Evolutionary conservation across 1,140 invertebrate species (phyloP), one percentile per base, ranked within the genome.

Genomic region (Drosophila littoralis): DNA sequence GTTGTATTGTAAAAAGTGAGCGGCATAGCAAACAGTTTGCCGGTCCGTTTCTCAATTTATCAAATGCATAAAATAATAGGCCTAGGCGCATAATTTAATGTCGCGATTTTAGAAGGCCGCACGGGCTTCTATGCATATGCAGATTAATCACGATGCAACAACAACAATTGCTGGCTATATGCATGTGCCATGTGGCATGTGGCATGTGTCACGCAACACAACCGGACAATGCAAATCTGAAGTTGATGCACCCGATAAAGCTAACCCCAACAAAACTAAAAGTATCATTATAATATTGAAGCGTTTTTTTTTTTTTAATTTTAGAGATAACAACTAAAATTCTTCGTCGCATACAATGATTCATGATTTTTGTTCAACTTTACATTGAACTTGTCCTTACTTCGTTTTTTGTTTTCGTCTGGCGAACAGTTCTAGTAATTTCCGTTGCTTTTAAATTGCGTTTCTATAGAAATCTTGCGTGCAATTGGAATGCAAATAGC

Each of bases 61-160:
- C 84, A 89, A 88, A 72, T 79, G 84, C 84, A 90, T 89, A 78
- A 90, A 89, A 89, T 89, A 89, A 89, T 89, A 89, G 84, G 84
- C 84, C 84, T 89, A 89, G 80, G 64, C 65, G 84, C 84, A 88
- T 88, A 88, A 88, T 84, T 88, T 88, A 88, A 84, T 89, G 85
- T 89, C 67, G 74, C 84, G 52, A 73, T 46, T 63, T 76, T 69
- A 72, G 69, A 89, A 89, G 84, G 84, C 84, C 73, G 55, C 17
- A n/a, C 43, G 22, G 33, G 12, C 45, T 68, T 68, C 70, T 68
- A 59, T 45, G 48, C 15, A 46, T 74, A 89, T 89, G 84, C 85
- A 90, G 84, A 89, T 89, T 88, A 70, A 89, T 82, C 77, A 80
- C 65, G 63, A 67, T 75, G 63, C 67, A 67, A 32, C 60, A 52